Conservation (phyloP, 2,797 vertebrate species). For the Urocyon cinereoargenteus region DNA sequence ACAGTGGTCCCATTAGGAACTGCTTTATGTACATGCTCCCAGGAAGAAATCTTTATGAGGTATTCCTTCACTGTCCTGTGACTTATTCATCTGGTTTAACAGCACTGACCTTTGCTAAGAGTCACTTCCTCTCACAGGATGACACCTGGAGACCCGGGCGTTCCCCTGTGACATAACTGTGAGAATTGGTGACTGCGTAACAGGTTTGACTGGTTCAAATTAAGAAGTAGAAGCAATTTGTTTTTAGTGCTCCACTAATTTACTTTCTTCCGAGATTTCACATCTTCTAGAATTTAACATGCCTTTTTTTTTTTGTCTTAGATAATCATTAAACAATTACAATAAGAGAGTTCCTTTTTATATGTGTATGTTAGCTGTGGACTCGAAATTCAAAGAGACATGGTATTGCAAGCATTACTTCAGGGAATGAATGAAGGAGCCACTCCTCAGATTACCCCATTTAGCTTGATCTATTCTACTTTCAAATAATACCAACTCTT, state of each 20-base stretch:
- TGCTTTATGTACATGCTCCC: neutral
- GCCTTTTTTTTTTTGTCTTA: neutral
- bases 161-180: neutral
- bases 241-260: neutral
- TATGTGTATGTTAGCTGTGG: neutral
- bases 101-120: neutral
- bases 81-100: neutral
- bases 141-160: neutral
- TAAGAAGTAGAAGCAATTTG: neutral
- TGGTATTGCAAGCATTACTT: neutral
- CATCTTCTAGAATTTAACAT: neutral
- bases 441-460: neutral
- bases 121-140: neutral
- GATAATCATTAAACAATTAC: neutral
- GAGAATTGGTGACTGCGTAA: neutral
- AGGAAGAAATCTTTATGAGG: neutral
- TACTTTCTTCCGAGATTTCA: neutral
- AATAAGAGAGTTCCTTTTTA: neutral
- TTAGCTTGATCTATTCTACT: neutral
- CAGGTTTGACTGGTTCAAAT: neutral
- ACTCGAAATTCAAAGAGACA: neutral
- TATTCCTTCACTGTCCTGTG: neutral
- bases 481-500: neutral
- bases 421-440: neutral
- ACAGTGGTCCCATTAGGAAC: neutral